Evolutionary conservation across 2,113 vertebrate genomes (phyloP).

Genomic region (Pelodiscus sinensis): DNA sequence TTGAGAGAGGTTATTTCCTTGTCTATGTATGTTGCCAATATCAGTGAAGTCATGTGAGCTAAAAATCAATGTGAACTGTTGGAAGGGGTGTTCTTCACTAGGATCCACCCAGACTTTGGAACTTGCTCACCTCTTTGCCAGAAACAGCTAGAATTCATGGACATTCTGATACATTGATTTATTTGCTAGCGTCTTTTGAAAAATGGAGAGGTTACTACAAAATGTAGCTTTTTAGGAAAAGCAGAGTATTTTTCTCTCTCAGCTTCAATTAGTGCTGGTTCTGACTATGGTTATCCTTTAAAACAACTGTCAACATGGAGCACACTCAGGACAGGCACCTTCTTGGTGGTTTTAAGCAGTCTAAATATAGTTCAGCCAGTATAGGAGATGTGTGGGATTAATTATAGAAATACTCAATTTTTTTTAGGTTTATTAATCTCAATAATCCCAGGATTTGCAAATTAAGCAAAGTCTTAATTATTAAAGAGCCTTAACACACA

Average conservation of each 20-base stretch:
- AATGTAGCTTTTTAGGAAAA: neutral
- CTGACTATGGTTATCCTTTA: neutral
- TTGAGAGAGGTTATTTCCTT: neutral
- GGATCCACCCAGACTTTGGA: neutral
- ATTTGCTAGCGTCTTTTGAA: neutral
- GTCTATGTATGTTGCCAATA: neutral
- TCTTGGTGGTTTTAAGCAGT: neutral
- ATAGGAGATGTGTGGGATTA: neutral
- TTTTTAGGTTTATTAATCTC: neutral
- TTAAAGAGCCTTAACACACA: neutral
- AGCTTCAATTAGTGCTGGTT: neutral
- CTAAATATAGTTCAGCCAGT: neutral
- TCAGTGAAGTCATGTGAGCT: neutral
- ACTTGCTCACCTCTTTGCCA: neutral
- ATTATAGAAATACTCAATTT: neutral
- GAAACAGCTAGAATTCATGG: neutral
- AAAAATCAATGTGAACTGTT: neutral
- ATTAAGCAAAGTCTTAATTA: neutral
- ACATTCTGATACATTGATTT: neutral
- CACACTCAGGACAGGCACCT: neutral
- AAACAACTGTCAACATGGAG: neutral
- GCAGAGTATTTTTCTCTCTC: neutral
- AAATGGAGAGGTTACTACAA: neutral
- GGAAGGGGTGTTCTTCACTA: neutral
- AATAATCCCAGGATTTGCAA: neutral